Conservation (phyloP, 2,888 invertebrate species). For the Apodemia duryi region DNA sequence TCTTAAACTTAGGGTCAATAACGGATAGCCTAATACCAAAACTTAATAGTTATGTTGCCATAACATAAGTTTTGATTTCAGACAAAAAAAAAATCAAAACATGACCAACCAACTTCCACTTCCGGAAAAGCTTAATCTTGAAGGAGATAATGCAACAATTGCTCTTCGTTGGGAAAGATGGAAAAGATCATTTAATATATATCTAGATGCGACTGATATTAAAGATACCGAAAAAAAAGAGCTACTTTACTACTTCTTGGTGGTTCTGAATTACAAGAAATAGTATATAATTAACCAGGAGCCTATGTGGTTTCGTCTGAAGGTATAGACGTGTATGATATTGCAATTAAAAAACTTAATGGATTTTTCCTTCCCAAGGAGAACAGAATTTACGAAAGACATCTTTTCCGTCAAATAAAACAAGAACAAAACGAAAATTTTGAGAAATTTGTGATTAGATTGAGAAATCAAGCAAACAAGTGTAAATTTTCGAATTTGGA, state of each 20-base stretch:
- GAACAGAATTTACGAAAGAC: conserved; percentile 28
- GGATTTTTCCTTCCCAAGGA: conserved; percentile 28
- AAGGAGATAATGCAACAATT: neutral
- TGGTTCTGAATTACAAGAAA: no score
- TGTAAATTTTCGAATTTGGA: conserved; percentile 30
- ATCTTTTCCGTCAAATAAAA: conserved; percentile 27
- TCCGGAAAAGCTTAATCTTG: neutral
- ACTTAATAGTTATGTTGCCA: no score
- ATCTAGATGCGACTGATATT: no score
- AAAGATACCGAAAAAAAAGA: no score
- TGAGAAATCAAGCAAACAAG: conserved; percentile 31
- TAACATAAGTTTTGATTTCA: no score
- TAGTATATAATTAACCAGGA: no score
- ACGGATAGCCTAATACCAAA: no score
- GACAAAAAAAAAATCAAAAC: conserved; percentile 5
- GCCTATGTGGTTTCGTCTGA: no score
- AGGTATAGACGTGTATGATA: no score
- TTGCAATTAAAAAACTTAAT: conserved; percentile 3
- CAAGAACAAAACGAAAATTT: conserved; percentile 32
- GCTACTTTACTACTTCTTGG: no score
- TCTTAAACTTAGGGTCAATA: no score
- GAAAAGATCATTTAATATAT: conserved; percentile 4
- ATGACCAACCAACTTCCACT: neutral
- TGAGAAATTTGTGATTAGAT: conserved; percentile 29
- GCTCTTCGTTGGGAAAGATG: conserved; percentile 13